Conservation (phyloP, 2,888 invertebrate genomes). For the Mimumesa dahlbomi region DNA sequence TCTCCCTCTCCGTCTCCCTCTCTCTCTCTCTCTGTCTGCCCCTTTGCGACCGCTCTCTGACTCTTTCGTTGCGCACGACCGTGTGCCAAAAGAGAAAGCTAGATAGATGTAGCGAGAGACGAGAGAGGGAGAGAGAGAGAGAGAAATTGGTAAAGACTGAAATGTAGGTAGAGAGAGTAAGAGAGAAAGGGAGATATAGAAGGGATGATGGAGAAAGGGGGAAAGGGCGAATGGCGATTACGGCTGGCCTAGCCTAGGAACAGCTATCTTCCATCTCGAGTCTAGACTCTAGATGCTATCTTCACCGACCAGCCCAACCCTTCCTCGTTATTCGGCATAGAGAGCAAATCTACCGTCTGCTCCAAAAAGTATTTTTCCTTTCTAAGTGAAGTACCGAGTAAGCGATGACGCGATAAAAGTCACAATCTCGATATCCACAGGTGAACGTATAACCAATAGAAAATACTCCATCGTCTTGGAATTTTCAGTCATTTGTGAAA, state of each 20-base stretch:
- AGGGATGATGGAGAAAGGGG: constrained; percentile 24
- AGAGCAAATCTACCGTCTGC: constrained; percentile 20
- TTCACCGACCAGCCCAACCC: constrained; percentile 25
- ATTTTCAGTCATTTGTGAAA: too few relatives aligned
- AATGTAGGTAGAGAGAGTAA: too few relatives aligned
- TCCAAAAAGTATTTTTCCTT: constrained; percentile 4
- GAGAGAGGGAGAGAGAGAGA: constrained; percentile 39
- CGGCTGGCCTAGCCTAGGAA: constrained; percentile 59
- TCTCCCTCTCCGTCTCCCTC: background rate
- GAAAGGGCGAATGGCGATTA: constrained; percentile 63
- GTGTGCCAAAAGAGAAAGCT: background rate
- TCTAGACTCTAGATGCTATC: constrained; percentile 49
- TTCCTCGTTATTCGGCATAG: constrained; percentile 27
- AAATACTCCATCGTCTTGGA: too few relatives aligned
- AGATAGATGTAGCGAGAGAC: constrained; percentile 12
- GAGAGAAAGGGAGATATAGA: constrained; percentile 17
- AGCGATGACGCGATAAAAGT: too few relatives aligned
- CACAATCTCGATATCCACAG: too few relatives aligned
- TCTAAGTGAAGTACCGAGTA: too few relatives aligned
- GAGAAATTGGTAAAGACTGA: too few relatives aligned
- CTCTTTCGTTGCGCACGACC: background rate
- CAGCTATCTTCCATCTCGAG: constrained; percentile 64
- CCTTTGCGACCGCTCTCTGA: background rate
- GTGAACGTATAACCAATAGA: too few relatives aligned
- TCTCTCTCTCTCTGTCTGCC: constrained; percentile 15